Evolutionary conservation across 2,797 vertebrate species (phyloP), one percentile per base, ranked within the genome.

Genomic region (Sebastes nivosus): DNA sequence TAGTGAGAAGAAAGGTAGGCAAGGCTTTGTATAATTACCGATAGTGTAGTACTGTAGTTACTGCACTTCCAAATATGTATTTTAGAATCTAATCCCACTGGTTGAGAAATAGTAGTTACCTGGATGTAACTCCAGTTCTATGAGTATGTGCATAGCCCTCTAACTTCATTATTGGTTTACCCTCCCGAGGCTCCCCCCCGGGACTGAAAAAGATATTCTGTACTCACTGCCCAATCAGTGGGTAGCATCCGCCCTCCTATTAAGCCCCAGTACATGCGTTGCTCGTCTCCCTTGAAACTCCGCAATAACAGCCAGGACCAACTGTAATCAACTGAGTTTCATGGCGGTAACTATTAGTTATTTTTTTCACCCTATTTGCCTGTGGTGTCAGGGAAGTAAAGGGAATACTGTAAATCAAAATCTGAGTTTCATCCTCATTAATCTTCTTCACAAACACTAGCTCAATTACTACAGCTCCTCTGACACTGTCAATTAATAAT

Each of bases 401-500:
- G 9, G 20, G 11, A 4, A 36, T 8, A 22, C 60, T 63, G 52
- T 55, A 50, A 20, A 66, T 77, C 10, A 42, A 82, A 36, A 63
- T 72, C 2, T 24, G 14, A 58, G n/a, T 67, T 60, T 73, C 67
- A 59, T 75, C 25, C 36, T 32, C 60, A 73, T 79, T 82, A 58
- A 73, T 80, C 77, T 65, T 42, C 32, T 29, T 81, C 25, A 76
- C 64, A 80, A 67, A 59, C n/a, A 64, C 25, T 58, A 46, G 24
- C 58, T 80, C 27, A 8, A 68, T 77, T 57, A 32, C 6, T 78
- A 55, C 32, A 50, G 68, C 61, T 74, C 2, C 20, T 75, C 13
- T 70, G 63, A 85, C 71, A 46, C 22, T 58, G 34, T 77, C 20
- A 32, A 22, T 82, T 72, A 79, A 63, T 77, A 74, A 81, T 81